Percentiles rank a stretch among this genome's conserved stretches.
Evolutionary conservation across 1,140 invertebrate species (phyloP).

Genomic region (Bombus affinis): DNA sequence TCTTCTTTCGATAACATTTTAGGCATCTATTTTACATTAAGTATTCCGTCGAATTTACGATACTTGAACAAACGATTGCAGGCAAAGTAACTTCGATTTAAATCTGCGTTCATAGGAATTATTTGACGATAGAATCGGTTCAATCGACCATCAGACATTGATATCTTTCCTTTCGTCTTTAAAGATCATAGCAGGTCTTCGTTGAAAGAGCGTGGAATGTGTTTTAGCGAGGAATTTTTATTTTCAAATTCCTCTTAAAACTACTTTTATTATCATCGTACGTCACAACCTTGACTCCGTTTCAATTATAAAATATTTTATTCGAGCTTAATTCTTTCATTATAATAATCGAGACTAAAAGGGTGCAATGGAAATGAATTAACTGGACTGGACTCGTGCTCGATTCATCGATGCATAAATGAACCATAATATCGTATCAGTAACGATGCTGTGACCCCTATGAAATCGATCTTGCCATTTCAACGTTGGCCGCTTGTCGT

Average conservation of each 20-base stretch:
- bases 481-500: neutral
- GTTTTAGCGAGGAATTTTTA: no score
- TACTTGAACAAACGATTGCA: no score
- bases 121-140: neutral
- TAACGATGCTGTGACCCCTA: constrained; percentile 35
- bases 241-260: no score
- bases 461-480: constrained; percentile 26
- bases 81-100: no score
- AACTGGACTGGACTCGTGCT: neutral
- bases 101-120: no score
- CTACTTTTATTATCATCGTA: no score
- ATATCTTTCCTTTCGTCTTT: neutral
- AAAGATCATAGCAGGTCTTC: neutral
- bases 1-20: no score
- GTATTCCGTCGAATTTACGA: no score
- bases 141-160: neutral
- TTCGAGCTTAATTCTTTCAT: neutral
- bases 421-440: constrained; percentile 20
- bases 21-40: no score
- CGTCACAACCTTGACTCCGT: no score
- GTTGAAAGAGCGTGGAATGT: neutral
- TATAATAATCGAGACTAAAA: neutral
- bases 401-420: neutral
- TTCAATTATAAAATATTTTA: neutral
- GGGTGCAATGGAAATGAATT: neutral